Conservation (phyloP, 2,797 vertebrate genomes). For the Paguma larvata region DNA sequence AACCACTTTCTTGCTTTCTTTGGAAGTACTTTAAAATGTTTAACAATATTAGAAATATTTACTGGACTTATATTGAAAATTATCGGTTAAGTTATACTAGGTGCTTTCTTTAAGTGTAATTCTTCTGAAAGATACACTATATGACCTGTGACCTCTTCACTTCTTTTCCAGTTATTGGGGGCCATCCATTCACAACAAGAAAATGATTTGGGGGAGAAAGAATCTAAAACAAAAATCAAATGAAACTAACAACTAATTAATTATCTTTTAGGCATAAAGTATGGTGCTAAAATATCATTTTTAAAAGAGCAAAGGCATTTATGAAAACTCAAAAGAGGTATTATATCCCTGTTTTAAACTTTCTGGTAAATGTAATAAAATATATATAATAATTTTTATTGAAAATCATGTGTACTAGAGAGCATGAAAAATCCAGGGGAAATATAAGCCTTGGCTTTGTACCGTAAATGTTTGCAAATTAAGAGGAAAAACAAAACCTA, state of each 20-base stretch:
- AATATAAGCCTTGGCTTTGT: not conserved
- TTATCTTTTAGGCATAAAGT: not conserved
- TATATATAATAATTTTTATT: not conserved
- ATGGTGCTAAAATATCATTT: not conserved
- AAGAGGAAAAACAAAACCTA: not conserved
- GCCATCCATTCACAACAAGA: not conserved
- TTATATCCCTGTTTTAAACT: not conserved
- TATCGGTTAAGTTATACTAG: slow-evolving; percentile 59
- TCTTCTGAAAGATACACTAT: slow-evolving; percentile 4
- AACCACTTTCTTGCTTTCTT: slow-evolving; percentile 75
- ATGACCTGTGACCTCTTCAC: not conserved
- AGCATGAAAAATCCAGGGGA: not conserved
- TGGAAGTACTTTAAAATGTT: slow-evolving; percentile 75
- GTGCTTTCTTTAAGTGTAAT: slow-evolving; percentile 35
- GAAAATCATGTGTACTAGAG: not conserved
- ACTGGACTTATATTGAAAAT: slow-evolving; percentile 61
- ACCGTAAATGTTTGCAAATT: not conserved
- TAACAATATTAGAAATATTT: slow-evolving; percentile 80
- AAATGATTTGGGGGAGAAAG: not conserved
- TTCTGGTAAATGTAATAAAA: not conserved
- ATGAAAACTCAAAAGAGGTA: not conserved
- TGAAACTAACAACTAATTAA: not conserved
- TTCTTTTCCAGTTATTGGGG: not conserved
- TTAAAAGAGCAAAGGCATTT: slow-evolving; percentile 9
- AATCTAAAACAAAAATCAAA: slow-evolving; percentile 24